A percentile compares a stretch with the other conserved stretches of the same genome.
phyloP scores from a whole-genome alignment of 1,140 invertebrate genomes.

The Cydia amplana region DNA sequence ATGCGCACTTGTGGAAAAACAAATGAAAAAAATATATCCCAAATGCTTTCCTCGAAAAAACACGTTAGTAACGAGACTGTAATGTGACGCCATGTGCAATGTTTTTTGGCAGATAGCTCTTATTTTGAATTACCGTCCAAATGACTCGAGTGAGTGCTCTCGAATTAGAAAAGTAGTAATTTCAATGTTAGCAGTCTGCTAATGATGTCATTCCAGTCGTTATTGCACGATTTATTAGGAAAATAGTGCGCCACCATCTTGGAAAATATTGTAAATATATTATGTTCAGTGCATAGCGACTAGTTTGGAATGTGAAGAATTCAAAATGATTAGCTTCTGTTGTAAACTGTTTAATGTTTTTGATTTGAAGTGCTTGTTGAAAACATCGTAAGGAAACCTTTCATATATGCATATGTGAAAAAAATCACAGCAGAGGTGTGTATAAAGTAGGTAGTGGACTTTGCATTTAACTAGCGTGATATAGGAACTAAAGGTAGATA shows the following conservation, averaged over 20 bases:
- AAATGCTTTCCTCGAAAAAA: background rate
- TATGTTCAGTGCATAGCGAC: background rate
- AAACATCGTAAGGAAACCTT: no score
- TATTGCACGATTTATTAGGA: background rate
- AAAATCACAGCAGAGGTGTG: no score
- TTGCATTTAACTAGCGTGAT: no score
- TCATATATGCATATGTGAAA: no score
- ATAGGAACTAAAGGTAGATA: no score
- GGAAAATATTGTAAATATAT: background rate
- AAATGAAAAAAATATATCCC: no score
- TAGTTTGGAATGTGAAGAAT: background rate
- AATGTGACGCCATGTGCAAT: background rate
- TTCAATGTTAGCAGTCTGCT: background rate
- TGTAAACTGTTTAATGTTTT: no score
- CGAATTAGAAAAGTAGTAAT: slow-evolving; percentile 23
- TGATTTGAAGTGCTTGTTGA: no score
- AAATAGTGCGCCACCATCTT: background rate
- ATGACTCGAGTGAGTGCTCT: slow-evolving; percentile 22
- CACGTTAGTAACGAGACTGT: background rate
- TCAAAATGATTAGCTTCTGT: no score
- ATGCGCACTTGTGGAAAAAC: no score
- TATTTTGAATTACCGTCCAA: slow-evolving; percentile 26
- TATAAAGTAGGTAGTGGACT: no score
- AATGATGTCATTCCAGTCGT: slow-evolving; percentile 22
- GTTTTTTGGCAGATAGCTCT: slow-evolving; percentile 11